Evolutionary conservation across 1,140 invertebrate species (phyloP), one percentile per base, ranked within the genome.

Genomic region (Araneus ventricosus): DNA sequence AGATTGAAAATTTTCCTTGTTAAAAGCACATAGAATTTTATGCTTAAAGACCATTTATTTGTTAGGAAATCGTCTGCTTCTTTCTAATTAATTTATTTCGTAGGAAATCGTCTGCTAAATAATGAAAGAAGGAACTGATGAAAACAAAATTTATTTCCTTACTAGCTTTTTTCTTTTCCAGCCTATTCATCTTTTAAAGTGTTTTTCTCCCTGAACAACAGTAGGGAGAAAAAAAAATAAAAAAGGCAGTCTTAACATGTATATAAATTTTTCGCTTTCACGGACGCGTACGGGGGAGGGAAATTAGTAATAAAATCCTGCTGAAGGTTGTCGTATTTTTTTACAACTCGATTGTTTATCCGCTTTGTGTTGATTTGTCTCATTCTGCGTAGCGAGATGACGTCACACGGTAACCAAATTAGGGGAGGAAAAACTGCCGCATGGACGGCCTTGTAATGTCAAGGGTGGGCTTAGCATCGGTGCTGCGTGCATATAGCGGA

Each of bases 301-400:
- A 75, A 61, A 87, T 59, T 61, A 88, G 45, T 79, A 90, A 90
- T 30, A 90, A 41, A 90, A 90, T 24, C 39, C 41, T 22, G n/a
- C 61, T 24, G 61, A 88, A 88, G 87, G 87, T 24, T 88, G 87
- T 41, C 41, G 20, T 75, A n/a, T 84, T 61, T n/a, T 39, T 91
- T 91, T 91, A 85, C 90, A 91, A 85, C 90, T 84, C 80, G 30
- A 90, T 90, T 91, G 89, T 91, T 82, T 84, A 41, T 82, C 79
- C 79, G 20, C 39, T 91, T 84, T 84, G 75, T 84, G 75, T 92
- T 92, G 90, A 70, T 92, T 92, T 86, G 39, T 70, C 45, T 92
- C 41, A 14, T 92, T 91, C 70, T 91, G 89, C 70, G 86, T 67
- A 67, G 86, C 37, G 41, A 37, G 22, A 41, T 92, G 90, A 91